Evolutionary conservation across 2,113 vertebrate genomes (phyloP), one percentile per base, ranked within the genome.

Genomic region (Nymphicus hollandicus): DNA sequence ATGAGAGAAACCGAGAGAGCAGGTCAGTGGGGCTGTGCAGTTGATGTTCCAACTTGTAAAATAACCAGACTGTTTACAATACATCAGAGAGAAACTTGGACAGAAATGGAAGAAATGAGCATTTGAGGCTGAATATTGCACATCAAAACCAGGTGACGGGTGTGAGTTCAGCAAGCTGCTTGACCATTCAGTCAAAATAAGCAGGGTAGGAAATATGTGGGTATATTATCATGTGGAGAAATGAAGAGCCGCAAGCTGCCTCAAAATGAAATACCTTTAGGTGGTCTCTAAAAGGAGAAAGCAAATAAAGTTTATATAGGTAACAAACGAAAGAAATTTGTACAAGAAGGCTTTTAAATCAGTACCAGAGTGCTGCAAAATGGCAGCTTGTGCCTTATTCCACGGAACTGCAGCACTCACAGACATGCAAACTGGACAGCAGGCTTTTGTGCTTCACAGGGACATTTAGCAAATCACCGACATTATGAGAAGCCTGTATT

Each of bases 401-500:
- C 37, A 23, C 9, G 13, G 16, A 44, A 25, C 81, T 58, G 44
- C n/a, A 31, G 49, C 2, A 1, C 37, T 63, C 35, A 8, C 1
- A 1, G 53, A 24, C 4, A 9, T 25, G 37, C 41, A 74, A 53
- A 80, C 29, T 58, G 58, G 78, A 37, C 28, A 44, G 55, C 77
- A 37, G 52, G 41, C 25, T 83, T 95, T 55, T 89, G n/a, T 93
- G 46, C 63, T 80, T 82, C 10, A 18, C 17, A 23, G 60, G 64
- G 79, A 64, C 29, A 23, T 64, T 72, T 68, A 82, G 55, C 60
- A 90, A 78, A 93, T 83, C n/a, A 83, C 43, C 1, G 9, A 25
- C 60, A 55, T 83, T 77, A 66, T 60, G 44, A 94, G 72, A 78
- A 89, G 43, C 43, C 65, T 85, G 20, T 64, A 22, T 85, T 95